A percentile compares a stretch with the other conserved stretches of the same genome.
Conservation (phyloP, 2,113 vertebrate genomes). For the Emydura subglobosa region DNA sequence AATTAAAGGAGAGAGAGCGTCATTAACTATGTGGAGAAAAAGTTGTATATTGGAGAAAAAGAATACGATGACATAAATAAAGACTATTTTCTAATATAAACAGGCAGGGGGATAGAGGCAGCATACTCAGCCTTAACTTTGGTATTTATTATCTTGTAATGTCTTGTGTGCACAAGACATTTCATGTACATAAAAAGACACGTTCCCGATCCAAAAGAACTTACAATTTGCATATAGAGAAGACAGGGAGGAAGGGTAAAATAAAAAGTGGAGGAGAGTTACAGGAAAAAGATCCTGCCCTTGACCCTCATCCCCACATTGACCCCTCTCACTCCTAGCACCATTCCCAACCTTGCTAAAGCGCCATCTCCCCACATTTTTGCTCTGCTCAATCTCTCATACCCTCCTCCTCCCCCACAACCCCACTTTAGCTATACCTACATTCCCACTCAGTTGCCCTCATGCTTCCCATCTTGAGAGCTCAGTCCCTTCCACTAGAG, state of each 20-base stretch:
- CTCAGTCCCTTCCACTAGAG: not conserved
- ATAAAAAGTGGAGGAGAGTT: not conserved
- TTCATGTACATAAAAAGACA: not conserved
- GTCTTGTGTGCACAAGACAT: not conserved
- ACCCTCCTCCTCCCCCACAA: not conserved
- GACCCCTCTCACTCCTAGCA: not conserved
- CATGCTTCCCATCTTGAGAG: not conserved
- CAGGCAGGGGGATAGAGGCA: not conserved
- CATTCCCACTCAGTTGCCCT: not conserved
- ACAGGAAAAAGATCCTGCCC: not conserved
- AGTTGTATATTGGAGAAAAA: not conserved
- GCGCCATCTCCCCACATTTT: not conserved
- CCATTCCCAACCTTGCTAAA: not conserved
- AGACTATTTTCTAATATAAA: not conserved
- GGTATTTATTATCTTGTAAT: not conserved
- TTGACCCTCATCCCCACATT: not conserved
- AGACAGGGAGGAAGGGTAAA: not conserved
- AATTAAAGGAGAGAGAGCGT: not conserved
- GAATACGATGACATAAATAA: fast-evolving
- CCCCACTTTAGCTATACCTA: not conserved
- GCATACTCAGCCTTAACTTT: not conserved
- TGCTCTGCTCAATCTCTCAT: not conserved
- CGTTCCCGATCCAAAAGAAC: not conserved
- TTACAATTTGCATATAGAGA: not conserved
- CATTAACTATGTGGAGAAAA: not conserved